Evolutionary conservation across 2,888 invertebrate genomes (phyloP), one percentile per base, ranked within the genome.

Genomic region (Scaptomyza reducta): DNA sequence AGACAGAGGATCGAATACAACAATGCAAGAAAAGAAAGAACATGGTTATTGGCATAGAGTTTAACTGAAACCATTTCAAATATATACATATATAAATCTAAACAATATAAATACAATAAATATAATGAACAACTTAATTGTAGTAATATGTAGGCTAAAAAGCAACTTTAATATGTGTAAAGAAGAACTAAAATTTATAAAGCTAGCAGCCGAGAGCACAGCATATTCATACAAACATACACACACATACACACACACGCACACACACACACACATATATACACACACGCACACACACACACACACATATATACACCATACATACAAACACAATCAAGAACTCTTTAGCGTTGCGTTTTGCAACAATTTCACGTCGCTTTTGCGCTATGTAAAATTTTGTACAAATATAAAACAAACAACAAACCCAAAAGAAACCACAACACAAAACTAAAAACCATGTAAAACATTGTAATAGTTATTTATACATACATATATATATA

Each of bases 321-420:
- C 41, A 55, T 60, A 56, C 45, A 63, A 22, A 22, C 69, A 64
- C 46, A 58, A 72, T 65, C 50, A 67, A 67, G 55, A 59, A 79
- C 78, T 82, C 72, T 82, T 85, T 79, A 79, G 66, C 72, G 58
- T 71, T 74, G 76, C 72, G 57, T 72, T 76, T 71, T 77, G 77
- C 77, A 77, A 61, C 69, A 62, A 56, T 76, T 79, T 83, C 77
- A 79, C 79, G 77, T 85, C 82, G 80, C 80, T 83, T 83, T 83
- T 83, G 87, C 88, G 88, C 83, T 80, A 73, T 84, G 88, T 84
- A 84, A 84, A 86, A 86, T 80, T 77, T 83, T 86, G 78, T 88
- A 83, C 65, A 79, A 72, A 77, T 77, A 64, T 42, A 73, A 63
- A 67, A 60, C 38, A 14, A 16, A 44, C 57, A 54, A 18, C 33